Evolutionary conservation across 64 coral and sea anemone species (phyloP).

Genomic region (Dendronephthya gigantea): DNA sequence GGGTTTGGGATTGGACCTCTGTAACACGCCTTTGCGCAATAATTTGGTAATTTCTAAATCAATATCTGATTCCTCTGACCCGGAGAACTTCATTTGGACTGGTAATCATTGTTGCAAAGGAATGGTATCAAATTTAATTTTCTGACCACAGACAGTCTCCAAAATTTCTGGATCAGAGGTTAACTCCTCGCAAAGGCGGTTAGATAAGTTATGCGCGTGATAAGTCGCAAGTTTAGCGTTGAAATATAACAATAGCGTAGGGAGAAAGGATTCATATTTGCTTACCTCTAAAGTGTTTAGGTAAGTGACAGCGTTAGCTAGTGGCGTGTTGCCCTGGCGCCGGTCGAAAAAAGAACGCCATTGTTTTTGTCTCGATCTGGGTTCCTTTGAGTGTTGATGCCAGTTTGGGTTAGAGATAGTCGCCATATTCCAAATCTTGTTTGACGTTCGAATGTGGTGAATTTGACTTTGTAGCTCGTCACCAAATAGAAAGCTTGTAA

Average conservation of each 20-base stretch:
- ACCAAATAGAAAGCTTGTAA: too few relatives aligned
- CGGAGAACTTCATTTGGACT: background rate
- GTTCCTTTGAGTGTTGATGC: background rate
- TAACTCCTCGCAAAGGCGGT: background rate
- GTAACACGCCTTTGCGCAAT: too few relatives aligned
- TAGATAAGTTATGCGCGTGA: background rate
- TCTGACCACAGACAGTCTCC: background rate
- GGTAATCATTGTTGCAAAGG: background rate
- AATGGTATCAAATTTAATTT: constrained; percentile 4
- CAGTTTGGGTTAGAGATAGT: background rate
- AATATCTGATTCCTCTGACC: background rate
- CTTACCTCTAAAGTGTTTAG: background rate
- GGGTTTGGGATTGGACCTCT: too few relatives aligned
- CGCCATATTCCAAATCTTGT: background rate
- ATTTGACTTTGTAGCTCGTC: background rate
- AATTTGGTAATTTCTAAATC: too few relatives aligned
- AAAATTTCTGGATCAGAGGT: constrained; percentile 1
- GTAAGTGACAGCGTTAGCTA: background rate
- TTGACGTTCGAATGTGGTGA: background rate
- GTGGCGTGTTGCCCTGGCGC: background rate
- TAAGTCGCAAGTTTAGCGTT: background rate
- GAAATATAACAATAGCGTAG: background rate
- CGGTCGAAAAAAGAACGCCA: background rate
- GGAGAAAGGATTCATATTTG: background rate
- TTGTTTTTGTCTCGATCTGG: background rate